Base-by-base conservation (phyloP, 2,888 invertebrate species). In the Chrysotoxum bicinctum region DNA sequence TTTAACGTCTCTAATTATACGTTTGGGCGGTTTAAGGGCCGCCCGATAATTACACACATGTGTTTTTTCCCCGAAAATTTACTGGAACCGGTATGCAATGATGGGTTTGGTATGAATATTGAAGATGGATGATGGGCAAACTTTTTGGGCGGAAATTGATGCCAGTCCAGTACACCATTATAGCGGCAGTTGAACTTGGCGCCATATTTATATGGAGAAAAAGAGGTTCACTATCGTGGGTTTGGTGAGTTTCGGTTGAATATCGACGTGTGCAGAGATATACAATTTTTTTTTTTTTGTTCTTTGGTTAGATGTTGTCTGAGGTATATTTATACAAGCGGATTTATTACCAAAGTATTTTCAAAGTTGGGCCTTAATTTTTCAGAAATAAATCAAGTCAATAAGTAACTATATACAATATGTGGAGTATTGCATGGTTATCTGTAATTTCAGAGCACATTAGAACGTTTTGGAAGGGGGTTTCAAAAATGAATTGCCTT, bases 311-410 rank as follows among this genome's bases (percentile, higher is more conserved):
- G 14, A 45, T 64, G 14, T 45, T 45, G 35, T 50, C 35, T n/a
- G 23, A 32, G 0, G 26, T 40, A 23, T 50, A 35, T 50, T 35
- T 37, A n/a, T n/a, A 35, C 50, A 48, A 50, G 50, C n/a, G 12
- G n/a, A 50, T 66, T 66, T 66, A 66, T 66, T 37, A 35, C 35
- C 48, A 32, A n/a, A 19, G 35, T 21, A 35, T 32, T 66, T 50
- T 66, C 7, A 43, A 62, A 62, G 43, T 30, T 45, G 45, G 64
- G 35, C 23, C 45, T 64, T 30, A 8, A 64, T 64, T 19, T 64
- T 64, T 64, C 19, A 19, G 8, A 43, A 16, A 66, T 77, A 82
- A 82, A 82, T 77, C 82, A 82, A 73, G 73, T 48, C 35, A 35
- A 68, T 62, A 30, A 77, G 68, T n/a, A 62, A 21, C 2, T 3